Percentiles rank a stretch among this genome's conserved stretches.
Evolutionary conservation across 1,140 invertebrate species (phyloP).

Genomic region (Archivesica marissinica): DNA sequence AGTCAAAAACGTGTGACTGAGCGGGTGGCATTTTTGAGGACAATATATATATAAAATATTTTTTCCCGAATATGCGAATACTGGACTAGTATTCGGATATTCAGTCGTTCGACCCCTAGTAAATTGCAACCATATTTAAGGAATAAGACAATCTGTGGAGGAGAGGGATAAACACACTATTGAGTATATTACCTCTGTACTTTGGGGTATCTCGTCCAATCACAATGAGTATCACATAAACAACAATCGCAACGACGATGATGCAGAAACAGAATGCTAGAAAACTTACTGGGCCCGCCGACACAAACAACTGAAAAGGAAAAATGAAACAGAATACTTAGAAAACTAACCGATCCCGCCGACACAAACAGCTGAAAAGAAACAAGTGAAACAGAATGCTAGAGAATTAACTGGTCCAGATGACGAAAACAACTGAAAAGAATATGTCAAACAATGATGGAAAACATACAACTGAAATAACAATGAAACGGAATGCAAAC

Average conservation of each 20-base stretch:
- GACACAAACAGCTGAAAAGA: conserved; percentile 79
- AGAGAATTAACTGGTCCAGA: conserved; percentile 82
- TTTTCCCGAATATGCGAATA: not conserved
- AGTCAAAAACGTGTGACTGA: too few relatives aligned
- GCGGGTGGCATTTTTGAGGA: too few relatives aligned
- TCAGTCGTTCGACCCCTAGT: not conserved
- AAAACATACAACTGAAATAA: too few relatives aligned
- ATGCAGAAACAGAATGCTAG: conserved; percentile 82
- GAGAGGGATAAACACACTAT: not conserved
- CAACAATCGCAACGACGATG: conserved; percentile 78
- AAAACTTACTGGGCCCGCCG: conserved; percentile 81
- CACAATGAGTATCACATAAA: conserved; percentile 78
- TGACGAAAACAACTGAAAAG: conserved; percentile 82
- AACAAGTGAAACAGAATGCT: conserved; percentile 81
- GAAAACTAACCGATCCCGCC: too few relatives aligned
- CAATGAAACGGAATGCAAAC: too few relatives aligned
- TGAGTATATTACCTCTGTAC: conserved; percentile 51
- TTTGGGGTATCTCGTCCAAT: conserved; percentile 33
- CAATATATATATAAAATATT: too few relatives aligned
- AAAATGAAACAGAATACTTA: too few relatives aligned
- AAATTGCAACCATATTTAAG: not conserved
- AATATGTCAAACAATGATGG: too few relatives aligned
- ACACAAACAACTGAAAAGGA: conserved; percentile 81
- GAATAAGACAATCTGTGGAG: not conserved
- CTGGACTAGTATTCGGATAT: not conserved